Conservation (phyloP, 2,797 vertebrate genomes). For the Neomorphus geoffroyi region DNA sequence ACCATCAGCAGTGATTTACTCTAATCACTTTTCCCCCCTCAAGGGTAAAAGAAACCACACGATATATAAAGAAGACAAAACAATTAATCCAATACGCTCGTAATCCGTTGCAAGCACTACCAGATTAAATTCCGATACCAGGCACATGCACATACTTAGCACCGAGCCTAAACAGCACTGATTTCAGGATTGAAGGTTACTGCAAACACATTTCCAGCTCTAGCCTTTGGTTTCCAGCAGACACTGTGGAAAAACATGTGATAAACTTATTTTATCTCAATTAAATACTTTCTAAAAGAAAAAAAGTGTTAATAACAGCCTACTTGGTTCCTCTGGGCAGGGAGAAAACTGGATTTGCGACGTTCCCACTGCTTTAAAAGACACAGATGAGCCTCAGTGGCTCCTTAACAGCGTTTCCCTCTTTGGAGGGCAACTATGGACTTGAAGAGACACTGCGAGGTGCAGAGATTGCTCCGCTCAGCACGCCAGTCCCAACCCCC, state of each 20-base stretch:
- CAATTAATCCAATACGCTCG: neutral
- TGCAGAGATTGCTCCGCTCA: neutral
- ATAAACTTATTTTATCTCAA: neutral
- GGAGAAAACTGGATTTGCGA: neutral
- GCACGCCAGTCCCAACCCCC: neutral
- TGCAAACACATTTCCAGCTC: constrained; percentile 4
- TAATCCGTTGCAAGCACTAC: neutral
- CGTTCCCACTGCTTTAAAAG: neutral
- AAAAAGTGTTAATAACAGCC: neutral
- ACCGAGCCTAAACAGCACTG: neutral
- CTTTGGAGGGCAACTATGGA: neutral
- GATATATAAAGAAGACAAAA: neutral
- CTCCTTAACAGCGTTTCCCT: neutral
- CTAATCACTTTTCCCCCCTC: neutral
- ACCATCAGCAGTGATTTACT: neutral
- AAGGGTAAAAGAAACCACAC: neutral
- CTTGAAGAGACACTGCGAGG: rapidly evolving
- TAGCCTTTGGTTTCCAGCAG: neutral
- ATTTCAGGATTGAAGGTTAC: neutral
- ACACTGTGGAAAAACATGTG: neutral
- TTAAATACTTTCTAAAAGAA: neutral
- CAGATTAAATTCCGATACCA: neutral
- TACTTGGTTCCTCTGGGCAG: neutral
- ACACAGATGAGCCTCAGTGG: rapidly evolving
- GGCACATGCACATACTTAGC: neutral